Evolutionary conservation across 1,140 invertebrate genomes (phyloP).

Genomic region (Pristionchus pacificus): DNA sequence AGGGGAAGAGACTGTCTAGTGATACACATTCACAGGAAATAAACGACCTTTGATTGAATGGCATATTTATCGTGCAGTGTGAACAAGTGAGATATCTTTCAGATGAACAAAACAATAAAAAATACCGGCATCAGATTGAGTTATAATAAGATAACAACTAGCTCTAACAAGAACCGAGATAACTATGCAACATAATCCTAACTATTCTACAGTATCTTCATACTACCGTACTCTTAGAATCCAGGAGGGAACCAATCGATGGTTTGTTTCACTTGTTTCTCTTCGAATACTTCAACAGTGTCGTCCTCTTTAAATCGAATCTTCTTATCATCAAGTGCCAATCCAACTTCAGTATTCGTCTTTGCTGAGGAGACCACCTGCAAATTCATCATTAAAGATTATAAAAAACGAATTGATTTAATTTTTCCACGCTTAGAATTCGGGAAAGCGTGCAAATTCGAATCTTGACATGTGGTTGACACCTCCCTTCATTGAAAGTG

Average conservation of each 20-base stretch:
- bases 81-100: not conserved
- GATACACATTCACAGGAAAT: too few species aligned
- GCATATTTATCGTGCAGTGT: not conserved
- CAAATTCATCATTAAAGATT: too few species aligned
- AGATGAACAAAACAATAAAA: not conserved
- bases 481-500: too few species aligned
- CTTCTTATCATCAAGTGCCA: conserved; percentile 44
- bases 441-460: too few species aligned
- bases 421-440: too few species aligned
- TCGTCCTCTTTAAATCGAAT: conserved; percentile 52
- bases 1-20: too few species aligned
- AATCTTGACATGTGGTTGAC: too few species aligned
- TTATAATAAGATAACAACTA: not conserved
- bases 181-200: too few species aligned
- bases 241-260: conserved; percentile 51
- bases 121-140: not conserved
- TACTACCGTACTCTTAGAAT: conserved; percentile 44
- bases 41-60: too few species aligned
- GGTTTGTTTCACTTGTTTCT: conserved; percentile 30
- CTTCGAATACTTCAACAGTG: conserved; percentile 45
- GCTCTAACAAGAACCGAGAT: not conserved
- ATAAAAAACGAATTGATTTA: too few species aligned
- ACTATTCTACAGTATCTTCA: not conserved
- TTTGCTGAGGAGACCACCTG: conserved; percentile 43
- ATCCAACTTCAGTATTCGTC: conserved; percentile 48